Percentiles rank a stretch among this genome's conserved stretches.
These are phyloP conservation scores for Stegostoma tigrinum DNA, from an alignment of 2,113 vertebrate genomes.

Conservation along the genomic window DNA sequence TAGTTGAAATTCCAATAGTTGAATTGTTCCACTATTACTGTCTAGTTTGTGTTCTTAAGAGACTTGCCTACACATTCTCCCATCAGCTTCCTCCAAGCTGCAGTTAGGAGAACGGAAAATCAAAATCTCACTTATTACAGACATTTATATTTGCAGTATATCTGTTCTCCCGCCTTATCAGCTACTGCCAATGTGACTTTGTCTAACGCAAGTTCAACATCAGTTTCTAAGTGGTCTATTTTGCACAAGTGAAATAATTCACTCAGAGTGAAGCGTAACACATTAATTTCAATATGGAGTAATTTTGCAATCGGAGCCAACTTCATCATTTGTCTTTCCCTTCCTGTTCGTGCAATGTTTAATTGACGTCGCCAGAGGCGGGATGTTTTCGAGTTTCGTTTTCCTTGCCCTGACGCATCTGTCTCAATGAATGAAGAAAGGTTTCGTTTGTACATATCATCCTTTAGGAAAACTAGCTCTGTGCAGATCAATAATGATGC, in stretches of 20 bases:
- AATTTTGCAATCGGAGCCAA: neutral
- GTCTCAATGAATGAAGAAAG: neutral
- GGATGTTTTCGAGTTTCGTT: neutral
- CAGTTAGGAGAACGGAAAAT: no score
- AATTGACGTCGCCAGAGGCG: neutral
- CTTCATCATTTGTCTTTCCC: neutral
- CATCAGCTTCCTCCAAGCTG: no score
- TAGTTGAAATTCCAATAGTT: no score
- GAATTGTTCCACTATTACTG: no score
- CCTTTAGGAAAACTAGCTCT: neutral
- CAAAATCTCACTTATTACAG: no score
- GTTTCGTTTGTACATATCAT: neutral
- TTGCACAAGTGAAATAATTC: neutral
- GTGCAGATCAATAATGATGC: neutral
- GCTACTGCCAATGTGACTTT: neutral
- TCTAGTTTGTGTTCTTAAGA: no score
- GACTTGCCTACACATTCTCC: no score
- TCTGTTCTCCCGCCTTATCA: neutral
- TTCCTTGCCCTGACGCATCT: neutral
- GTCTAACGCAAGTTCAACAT: neutral
- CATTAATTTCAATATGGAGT: neutral
- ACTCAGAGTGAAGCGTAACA: neutral
- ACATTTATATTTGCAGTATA: neutral
- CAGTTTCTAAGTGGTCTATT: neutral
- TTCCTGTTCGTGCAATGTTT: neutral